These are phyloP conservation scores for Sycophila sp. DNA, from an alignment of 1,140 invertebrate genomes.

Conservation along the genomic window DNA sequence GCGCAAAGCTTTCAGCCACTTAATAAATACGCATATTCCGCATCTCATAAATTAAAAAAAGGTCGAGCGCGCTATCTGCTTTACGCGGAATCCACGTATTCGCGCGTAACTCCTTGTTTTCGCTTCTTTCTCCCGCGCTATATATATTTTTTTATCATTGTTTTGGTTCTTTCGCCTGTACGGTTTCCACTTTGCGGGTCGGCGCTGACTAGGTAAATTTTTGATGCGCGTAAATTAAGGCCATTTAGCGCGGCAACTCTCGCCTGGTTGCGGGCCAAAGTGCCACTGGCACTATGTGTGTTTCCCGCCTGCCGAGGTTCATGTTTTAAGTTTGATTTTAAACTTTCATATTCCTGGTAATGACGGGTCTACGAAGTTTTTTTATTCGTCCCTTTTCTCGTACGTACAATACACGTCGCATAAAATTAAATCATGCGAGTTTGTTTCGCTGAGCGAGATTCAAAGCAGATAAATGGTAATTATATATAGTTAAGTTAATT, in stretches of 20 bases:
- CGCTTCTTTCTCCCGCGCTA: neutral
- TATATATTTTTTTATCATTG: neutral
- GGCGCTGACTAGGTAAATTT: neutral
- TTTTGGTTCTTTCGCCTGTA: neutral
- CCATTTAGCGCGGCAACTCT: neutral
- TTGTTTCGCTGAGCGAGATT: no score
- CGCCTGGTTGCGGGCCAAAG: no score
- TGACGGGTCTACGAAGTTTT: no score
- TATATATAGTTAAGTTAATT: no score
- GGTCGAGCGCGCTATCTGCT: neutral
- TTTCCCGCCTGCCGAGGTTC: no score
- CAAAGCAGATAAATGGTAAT: no score
- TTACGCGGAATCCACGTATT: slow-evolving; percentile 4
- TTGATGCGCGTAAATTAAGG: neutral
- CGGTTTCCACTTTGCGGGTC: neutral
- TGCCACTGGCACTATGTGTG: no score
- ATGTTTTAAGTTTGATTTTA: no score
- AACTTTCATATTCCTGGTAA: no score
- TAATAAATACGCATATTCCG: slow-evolving; percentile 35
- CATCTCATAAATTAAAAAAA: slow-evolving; percentile 20
- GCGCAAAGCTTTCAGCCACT: slow-evolving; percentile 17
- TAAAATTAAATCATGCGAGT: no score
- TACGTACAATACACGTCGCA: no score
- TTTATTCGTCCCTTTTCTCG: no score
- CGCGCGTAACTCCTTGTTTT: neutral